These are phyloP conservation scores for Oostethus manadensis DNA, from an alignment of 2,113 vertebrate species.

Conservation along the genomic window DNA sequence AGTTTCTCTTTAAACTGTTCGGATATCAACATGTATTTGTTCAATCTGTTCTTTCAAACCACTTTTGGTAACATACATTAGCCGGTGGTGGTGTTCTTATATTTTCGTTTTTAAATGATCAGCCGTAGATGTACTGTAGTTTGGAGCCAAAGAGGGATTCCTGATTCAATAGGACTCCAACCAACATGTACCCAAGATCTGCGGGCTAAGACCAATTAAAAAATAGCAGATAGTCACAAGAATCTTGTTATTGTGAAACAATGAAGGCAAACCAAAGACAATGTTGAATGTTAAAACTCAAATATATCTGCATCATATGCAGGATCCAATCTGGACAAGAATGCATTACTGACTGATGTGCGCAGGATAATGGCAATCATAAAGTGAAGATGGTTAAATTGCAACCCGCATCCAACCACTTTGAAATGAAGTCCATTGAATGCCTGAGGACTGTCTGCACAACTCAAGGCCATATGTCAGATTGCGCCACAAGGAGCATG, in stretches of 20 bases:
- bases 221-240: background rate
- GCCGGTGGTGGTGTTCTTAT: no score
- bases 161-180: no score
- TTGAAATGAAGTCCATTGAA: constrained; percentile 57
- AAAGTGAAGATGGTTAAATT: constrained; percentile 47
- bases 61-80: no score
- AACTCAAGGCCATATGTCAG: constrained; percentile 45
- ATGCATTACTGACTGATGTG: constrained; percentile 16
- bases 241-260: constrained; percentile 3
- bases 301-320: constrained; percentile 17
- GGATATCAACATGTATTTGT: no score
- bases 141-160: no score
- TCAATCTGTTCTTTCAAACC: no score
- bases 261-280: constrained; percentile 20
- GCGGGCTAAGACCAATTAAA: background rate
- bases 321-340: background rate
- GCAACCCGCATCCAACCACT: constrained; percentile 54
- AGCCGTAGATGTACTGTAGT: no score
- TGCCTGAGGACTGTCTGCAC: constrained; percentile 47
- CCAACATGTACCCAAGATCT: no score
- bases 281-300: constrained; percentile 15
- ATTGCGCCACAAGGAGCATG: no score
- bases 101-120: no score
- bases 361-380: constrained; percentile 40
- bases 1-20: no score